Evolutionary conservation across 2,797 vertebrate genomes (phyloP), one percentile per base, ranked within the genome.

Genomic region (Gallinago stenura): DNA sequence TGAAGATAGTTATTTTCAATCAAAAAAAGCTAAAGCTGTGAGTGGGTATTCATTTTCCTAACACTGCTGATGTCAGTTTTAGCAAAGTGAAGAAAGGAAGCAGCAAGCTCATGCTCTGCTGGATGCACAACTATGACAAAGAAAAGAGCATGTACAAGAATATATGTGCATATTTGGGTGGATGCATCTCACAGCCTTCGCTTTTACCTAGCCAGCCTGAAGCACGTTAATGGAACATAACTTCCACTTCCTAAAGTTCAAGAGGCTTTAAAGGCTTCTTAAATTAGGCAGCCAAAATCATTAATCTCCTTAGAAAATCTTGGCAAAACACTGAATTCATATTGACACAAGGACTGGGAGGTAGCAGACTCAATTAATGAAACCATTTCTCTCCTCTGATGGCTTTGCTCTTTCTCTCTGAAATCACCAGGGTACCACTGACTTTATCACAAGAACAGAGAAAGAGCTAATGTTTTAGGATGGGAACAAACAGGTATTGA

Each of bases 231-330:
- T 39, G 31, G 46, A 91, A 89, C 10, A 51, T 66, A 76, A 45
- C 48, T 95, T 94, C 62, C 17, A 46, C 62, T 92, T 88, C 50
- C 30, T 33, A 35, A 89, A 92, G 86, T 72, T 90, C 88, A 89
- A 82, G 70, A 90, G 54, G 62, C 73, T 93, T 90, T 90, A 94
- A 89, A 82, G 20, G 46, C 64, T 88, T 88, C 73, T 80, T 92
- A 90, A 87, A 77, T 89, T 89, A 87, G 51, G 45, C 71, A 94
- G 61, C 56, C 80, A 89, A 90, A 97, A 89, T 80, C 90, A 90
- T 97, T 95, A 93, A 79, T 95, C 95, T 90, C 70, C 86, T 90
- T 79, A 89, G 83, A 93, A 96, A 95, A 90, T 84, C 79, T 84
- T 94, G 93, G 91, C 94, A 90, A 93, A 82, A 57, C 41, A 61